Evolutionary conservation across 2,113 vertebrate genomes (phyloP).

Genomic region (Phaethornis superciliosus): DNA sequence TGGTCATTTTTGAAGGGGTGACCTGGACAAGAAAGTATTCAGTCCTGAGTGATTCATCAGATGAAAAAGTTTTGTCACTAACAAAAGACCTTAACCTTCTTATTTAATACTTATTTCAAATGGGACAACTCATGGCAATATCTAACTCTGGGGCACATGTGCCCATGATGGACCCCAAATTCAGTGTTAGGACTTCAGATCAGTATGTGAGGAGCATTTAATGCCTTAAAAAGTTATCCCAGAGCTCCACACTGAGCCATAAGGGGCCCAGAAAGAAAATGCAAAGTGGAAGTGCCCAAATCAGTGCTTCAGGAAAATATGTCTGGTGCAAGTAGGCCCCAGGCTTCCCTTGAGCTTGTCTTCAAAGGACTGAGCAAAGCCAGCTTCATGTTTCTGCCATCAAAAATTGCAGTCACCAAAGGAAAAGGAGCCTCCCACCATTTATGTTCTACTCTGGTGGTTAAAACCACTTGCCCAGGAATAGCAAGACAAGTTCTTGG

Average conservation of each 20-base stretch:
- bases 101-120: background rate
- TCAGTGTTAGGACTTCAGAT: background rate
- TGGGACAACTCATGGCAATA: background rate
- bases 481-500: slow-evolving; percentile 47
- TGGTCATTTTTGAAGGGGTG: background rate
- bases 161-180: background rate
- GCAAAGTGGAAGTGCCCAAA: background rate
- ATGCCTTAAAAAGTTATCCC: background rate
- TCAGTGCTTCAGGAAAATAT: background rate
- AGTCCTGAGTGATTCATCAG: background rate
- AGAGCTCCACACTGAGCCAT: background rate
- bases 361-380: slow-evolving; percentile 43
- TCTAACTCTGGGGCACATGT: background rate
- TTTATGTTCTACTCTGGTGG: slow-evolving; percentile 28
- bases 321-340: background rate
- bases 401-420: slow-evolving; percentile 44
- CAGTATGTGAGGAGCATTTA: background rate
- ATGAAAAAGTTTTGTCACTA: background rate
- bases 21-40: background rate
- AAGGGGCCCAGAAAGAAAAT: background rate
- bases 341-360: background rate
- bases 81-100: background rate
- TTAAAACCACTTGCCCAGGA: slow-evolving; percentile 55
- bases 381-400: slow-evolving; percentile 4
- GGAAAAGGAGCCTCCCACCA: slow-evolving; percentile 33